phyloP scores from a whole-genome alignment of 2,797 vertebrate species.

The Rhynchotus rufescens region DNA sequence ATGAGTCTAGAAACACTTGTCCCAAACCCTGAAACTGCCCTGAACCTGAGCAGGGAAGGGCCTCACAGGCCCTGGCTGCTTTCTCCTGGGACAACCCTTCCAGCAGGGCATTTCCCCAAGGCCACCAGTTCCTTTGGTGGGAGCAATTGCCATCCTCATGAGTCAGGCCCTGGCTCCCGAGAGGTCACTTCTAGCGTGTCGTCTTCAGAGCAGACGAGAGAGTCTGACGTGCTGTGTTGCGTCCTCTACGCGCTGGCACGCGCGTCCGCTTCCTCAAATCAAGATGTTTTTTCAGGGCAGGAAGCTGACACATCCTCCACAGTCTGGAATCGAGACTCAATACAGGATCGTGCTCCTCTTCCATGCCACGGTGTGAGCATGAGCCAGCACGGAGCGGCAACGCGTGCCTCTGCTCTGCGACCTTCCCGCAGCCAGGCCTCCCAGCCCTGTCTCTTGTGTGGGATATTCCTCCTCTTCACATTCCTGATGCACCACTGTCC shows the following conservation, averaged over 20 bases:
- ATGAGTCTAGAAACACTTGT: background rate
- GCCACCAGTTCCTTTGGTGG: background rate
- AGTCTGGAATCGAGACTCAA: background rate
- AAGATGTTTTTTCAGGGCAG: background rate
- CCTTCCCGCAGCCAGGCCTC: background rate
- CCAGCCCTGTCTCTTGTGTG: accelerated
- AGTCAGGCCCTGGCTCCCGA: background rate
- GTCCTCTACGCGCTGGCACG: background rate
- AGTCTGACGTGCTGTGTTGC: background rate
- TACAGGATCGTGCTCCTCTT: background rate
- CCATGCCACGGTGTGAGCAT: accelerated
- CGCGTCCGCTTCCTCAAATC: background rate
- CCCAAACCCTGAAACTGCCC: background rate
- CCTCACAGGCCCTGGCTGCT: background rate
- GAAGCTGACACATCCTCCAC: background rate
- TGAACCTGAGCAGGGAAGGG: background rate
- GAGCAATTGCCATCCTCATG: background rate
- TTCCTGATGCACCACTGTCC: background rate
- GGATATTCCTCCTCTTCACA: background rate
- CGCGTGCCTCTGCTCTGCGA: accelerated
- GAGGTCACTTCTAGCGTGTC: background rate
- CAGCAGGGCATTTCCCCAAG: background rate
- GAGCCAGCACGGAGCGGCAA: background rate
- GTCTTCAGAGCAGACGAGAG: background rate
- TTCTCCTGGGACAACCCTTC: background rate